These are phyloP conservation scores for Prietella phreatophila DNA, from an alignment of 2,113 vertebrate species.

Conservation along the genomic window DNA sequence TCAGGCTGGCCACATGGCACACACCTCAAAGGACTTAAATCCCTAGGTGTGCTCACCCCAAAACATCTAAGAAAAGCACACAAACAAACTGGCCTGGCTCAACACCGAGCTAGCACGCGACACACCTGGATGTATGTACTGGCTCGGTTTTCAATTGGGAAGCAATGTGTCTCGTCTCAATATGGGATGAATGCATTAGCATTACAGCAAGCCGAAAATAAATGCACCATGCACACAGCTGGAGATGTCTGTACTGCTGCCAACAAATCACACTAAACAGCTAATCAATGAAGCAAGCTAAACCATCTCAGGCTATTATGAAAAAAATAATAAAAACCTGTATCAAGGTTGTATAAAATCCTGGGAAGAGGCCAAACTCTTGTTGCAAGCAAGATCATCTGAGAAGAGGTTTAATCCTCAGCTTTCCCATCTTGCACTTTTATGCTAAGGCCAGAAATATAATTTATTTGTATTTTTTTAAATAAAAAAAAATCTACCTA, in stretches of 20 bases:
- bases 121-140: neutral
- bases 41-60: slow-evolving; percentile 47
- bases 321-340: neutral
- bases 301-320: neutral
- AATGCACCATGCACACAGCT: slow-evolving; percentile 3
- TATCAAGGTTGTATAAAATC: neutral
- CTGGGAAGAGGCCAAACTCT: neutral
- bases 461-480: too few species aligned
- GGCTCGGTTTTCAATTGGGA: neutral
- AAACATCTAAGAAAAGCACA: slow-evolving; percentile 45
- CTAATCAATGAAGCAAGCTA: slow-evolving; percentile 7
- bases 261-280: slow-evolving; percentile 10
- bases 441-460: neutral
- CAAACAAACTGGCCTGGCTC: slow-evolving; percentile 41
- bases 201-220: neutral
- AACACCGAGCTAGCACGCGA: neutral
- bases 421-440: neutral
- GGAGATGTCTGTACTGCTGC: neutral
- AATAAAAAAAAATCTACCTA: neutral
- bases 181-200: neutral
- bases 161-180: neutral
- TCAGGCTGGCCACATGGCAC: neutral
- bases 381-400: neutral
- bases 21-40: slow-evolving; percentile 23
- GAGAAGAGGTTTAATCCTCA: neutral